Evolutionary conservation across 2,797 vertebrate species (phyloP), one percentile per base, ranked within the genome.

Genomic region (Cryptoblepharus egeriae): DNA sequence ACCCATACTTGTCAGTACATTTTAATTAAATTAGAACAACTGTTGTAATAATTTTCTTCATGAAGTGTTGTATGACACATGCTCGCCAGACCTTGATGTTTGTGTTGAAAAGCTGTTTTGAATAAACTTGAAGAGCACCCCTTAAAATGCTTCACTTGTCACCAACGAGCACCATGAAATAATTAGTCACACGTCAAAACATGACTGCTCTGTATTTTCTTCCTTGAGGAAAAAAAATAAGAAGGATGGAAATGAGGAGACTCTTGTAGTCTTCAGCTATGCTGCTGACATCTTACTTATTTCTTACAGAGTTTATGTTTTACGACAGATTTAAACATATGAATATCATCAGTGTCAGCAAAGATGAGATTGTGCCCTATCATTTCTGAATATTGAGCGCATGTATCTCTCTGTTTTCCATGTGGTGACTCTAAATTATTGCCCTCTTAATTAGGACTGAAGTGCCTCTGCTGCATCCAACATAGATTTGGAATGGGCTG

Each of bases 11-110:
- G 89, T 92, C 93, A 91, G 88, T 94, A 92, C 88, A 69, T 92
- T 94, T 92, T 91, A 94, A 95, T 95, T 94, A 93, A 91, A 94
- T 93, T 94, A 52, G 94, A 91, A 15, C 83, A 73, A 86, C 88
- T 88, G 70, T 92, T 96, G 39, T 94, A 87, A 92, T 92, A 93
- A 81, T 45, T 60, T 82, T 88, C 77, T 63, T 88, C 89, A 85
- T 84, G 45, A 92, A 91, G 64, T 71, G 67, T 82, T 77, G 7
- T 61, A 73, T 93, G 91, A 91, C 91, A 93, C 80, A 88, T 90
- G 85, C 67, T 91, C 86, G 86, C 91, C 86, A 92, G 86, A 87
- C 88, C 15, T 28, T 77, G 37, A 58, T 85, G 39, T 87, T 91
- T 85, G 81, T 88, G 61, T 84, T 63, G 75, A 87, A 92, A 91